Evolutionary conservation across 1,140 invertebrate species (phyloP).

Genomic region (Pseudomyrmex cubaensis): DNA sequence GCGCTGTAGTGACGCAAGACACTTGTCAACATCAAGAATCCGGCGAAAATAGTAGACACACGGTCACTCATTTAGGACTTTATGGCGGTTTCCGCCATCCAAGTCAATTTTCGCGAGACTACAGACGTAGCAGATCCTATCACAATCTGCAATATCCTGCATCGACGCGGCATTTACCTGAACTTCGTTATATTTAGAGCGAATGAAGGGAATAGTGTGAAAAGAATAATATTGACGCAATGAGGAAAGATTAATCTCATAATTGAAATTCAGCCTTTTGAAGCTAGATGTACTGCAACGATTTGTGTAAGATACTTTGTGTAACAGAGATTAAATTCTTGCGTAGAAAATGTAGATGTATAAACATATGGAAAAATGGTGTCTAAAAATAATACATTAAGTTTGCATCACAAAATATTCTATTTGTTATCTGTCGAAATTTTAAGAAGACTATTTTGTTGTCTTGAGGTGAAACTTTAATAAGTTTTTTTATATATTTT

Average conservation of each 20-base stretch:
- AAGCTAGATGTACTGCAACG: background rate
- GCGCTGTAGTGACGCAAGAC: conserved; percentile 50
- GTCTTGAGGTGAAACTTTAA: too few relatives aligned
- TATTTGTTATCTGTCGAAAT: too few relatives aligned
- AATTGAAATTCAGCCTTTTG: conserved; percentile 29
- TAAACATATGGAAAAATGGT: too few relatives aligned
- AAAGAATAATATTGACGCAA: conserved; percentile 21
- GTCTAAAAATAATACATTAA: too few relatives aligned
- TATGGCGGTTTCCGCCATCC: conserved; percentile 24
- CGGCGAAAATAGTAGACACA: conserved; percentile 24
- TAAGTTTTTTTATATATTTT: too few relatives aligned
- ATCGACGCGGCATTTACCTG: conserved; percentile 75
- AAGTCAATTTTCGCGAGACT: conserved; percentile 68
- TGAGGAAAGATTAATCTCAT: background rate
- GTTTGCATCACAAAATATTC: too few relatives aligned
- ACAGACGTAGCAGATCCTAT: conserved; percentile 78
- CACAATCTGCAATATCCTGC: conserved; percentile 78
- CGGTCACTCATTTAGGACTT: conserved; percentile 52
- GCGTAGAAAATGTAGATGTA: too few relatives aligned
- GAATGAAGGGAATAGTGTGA: background rate
- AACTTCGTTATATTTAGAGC: conserved; percentile 76
- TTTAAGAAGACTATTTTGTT: too few relatives aligned
- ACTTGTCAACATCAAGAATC: background rate
- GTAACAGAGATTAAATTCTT: too few relatives aligned
- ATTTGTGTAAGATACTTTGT: too few relatives aligned